phyloP scores from a whole-genome alignment of 1,140 invertebrate species.

The Pteromalus puparum region DNA sequence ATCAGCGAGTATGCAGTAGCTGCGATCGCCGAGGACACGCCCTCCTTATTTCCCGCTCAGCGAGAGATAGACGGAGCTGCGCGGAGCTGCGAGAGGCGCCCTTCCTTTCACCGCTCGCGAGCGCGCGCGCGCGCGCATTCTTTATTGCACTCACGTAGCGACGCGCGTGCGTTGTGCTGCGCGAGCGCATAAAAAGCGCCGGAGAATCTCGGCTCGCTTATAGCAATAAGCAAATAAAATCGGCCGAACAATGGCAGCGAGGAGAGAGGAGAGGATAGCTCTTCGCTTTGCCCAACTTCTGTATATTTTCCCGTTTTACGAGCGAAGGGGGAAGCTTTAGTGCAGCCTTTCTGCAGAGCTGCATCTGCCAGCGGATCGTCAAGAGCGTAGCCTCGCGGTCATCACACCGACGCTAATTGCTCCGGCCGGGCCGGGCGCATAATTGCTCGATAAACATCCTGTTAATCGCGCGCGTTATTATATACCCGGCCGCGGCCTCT shows the following conservation, averaged over 20 bases:
- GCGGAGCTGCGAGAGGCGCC: neutral
- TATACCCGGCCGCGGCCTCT: slow-evolving; percentile 5
- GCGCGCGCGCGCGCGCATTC: too few species aligned
- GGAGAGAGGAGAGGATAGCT: neutral
- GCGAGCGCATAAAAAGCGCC: neutral
- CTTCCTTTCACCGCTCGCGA: slow-evolving; percentile 10
- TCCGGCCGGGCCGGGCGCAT: slow-evolving; percentile 58
- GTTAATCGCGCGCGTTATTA: slow-evolving; percentile 65
- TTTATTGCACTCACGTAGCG: slow-evolving; percentile 39
- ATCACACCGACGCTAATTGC: too few species aligned
- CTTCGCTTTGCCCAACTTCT: neutral
- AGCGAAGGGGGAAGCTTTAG: too few species aligned
- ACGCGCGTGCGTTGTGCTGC: neutral
- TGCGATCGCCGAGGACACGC: slow-evolving; percentile 36
- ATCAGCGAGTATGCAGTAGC: slow-evolving; percentile 19
- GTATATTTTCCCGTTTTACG: too few species aligned
- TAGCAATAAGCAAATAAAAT: slow-evolving; percentile 70
- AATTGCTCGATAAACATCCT: slow-evolving; percentile 75
- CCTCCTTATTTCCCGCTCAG: slow-evolving; percentile 35
- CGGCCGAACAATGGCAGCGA: slow-evolving; percentile 60
- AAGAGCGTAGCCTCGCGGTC: too few species aligned
- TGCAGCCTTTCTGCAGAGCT: too few species aligned
- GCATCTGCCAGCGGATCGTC: too few species aligned
- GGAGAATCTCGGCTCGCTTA: neutral
- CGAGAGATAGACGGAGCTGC: neutral